Base-by-base conservation (phyloP, 1,140 invertebrate genomes). In the Pissodes strobi region DNA sequence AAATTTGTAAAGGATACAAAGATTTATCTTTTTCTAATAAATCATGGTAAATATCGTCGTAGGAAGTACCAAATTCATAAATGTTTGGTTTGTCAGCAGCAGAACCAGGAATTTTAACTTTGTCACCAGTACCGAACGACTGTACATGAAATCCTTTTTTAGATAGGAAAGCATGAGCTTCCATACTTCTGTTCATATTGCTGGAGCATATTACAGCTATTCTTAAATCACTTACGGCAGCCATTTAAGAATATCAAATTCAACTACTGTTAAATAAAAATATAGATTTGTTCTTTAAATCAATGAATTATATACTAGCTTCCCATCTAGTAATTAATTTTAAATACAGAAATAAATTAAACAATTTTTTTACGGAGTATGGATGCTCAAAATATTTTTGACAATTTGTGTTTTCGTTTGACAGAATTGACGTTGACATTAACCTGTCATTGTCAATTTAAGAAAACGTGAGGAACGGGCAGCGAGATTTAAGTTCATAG, bases 161-260 rank as follows among this genome's bases (percentile, higher is more conserved):
- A 53, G 91, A 90, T 17, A 99, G 79, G 80, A 97, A 96, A 53
- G 92, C 92, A 85, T 99, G 97, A 10, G 97, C 96, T 84, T 99
- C 97, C 97, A 99, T 99, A 73, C 94, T 98, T 63, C 97, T 84
- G 77, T 99, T 99, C 93, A 99, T 98, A 79, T 99, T 99, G 74
- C 95, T 97, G 3, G 95, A 98, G 81, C 97, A 99, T 67, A 97
- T 93, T 43, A 99, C 94, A 9, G 97, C 97, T 73, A 98, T 86
- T 76, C 85, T 89, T 69, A 96, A 82, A 72, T 88, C 84, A 62
- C 71, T 75, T 23, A 75, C 57, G 15, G 63, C 9, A 12, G 64
- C 39, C 70, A 72, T 73, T 48, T 48, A 27, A 27, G 25, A 27
- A 3, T 27, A n/a, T n/a, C n/a, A n/a, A n/a, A n/a, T n/a, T n/a